Base-by-base conservation (phyloP, 2,888 invertebrate species). In the Oscheius sp. region DNA sequence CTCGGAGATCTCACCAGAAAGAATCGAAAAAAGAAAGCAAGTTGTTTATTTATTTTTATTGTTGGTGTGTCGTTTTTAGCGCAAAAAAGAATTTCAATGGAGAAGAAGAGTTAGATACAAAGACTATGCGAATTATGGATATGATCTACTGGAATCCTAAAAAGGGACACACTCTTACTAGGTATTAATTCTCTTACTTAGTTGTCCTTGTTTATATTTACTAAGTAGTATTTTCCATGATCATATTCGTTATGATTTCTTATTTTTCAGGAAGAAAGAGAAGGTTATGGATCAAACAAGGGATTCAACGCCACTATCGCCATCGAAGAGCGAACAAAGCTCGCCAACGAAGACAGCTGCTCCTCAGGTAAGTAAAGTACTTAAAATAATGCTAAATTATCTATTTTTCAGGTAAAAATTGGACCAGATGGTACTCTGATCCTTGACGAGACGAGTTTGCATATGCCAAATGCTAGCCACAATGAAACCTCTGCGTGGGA, bases 121-220 rank as follows among this genome's bases (percentile, higher is more conserved):
- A 75, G 65, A 79, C 65, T 31, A 77, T 74, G 73, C 75, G 72
- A 27, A 82, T 82, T 71, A 67, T 73, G 31, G 84, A 84, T 64
- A 69, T 84, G 71, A 72, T 79, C 8, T 52, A 65, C 20, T 84
- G 83, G 83, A 79, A 78, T 66, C 84, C 84, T 50, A 67, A 67
- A 50, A 73, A 79, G n/a, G 83, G 83, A 67, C 65, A 75, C 20
- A 73, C 71, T 17, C 70, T 81, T 39, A 65, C 69, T 29, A 82
- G 71, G 73, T 69, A n/a, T n/a, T n/a, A n/a, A n/a, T n/a, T n/a
- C n/a, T n/a, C n/a, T n/a, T n/a, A 70, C n/a, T n/a, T n/a, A n/a
- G n/a, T 29, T 17, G 23, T 48, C 25, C 25, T 20, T 48, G 4
- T 48, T 4, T 48, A 23, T 10, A 10, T 37, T 37, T 37, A 37